phyloP scores from a whole-genome alignment of 2,888 invertebrate species.

The Erebia palarica region DNA sequence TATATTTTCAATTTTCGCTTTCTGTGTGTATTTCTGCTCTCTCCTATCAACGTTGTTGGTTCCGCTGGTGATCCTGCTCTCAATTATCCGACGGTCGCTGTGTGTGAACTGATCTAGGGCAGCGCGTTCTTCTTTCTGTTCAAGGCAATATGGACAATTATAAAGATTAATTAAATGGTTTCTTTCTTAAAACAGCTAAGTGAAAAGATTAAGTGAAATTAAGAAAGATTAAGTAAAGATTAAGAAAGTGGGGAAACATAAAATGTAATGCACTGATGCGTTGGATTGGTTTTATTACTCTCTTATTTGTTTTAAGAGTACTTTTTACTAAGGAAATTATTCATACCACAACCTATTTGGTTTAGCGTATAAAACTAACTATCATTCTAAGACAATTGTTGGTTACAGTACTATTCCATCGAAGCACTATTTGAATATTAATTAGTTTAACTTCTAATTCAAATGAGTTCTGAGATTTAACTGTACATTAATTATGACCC shows the following conservation, averaged over 20 bases:
- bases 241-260: too few relatives aligned
- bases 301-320: not conserved
- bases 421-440: conserved; percentile 7
- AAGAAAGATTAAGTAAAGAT: too few relatives aligned
- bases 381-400: conserved; percentile 2
- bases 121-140: conserved; percentile 69
- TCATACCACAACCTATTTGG: not conserved
- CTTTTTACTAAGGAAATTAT: not conserved
- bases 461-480: not conserved
- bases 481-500: not conserved
- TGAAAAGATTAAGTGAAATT: too few relatives aligned
- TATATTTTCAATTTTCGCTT: conserved; percentile 37
- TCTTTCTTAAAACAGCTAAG: too few relatives aligned
- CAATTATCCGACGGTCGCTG: conserved; percentile 59
- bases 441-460: conserved; percentile 10
- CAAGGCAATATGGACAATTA: not conserved
- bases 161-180: not conserved
- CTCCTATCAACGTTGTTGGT: conserved; percentile 43
- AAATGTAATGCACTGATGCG: not conserved
- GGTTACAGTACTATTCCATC: not conserved
- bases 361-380: conserved; percentile 8
- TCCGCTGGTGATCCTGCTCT: conserved; percentile 47
- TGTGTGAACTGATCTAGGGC: conserved; percentile 73
- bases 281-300: not conserved
- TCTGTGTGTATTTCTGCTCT: conserved; percentile 37